Percentiles rank a stretch among this genome's conserved stretches.
These are phyloP conservation scores for Mythimna impura DNA, from an alignment of 2,888 invertebrate genomes.

Conservation along the genomic window DNA sequence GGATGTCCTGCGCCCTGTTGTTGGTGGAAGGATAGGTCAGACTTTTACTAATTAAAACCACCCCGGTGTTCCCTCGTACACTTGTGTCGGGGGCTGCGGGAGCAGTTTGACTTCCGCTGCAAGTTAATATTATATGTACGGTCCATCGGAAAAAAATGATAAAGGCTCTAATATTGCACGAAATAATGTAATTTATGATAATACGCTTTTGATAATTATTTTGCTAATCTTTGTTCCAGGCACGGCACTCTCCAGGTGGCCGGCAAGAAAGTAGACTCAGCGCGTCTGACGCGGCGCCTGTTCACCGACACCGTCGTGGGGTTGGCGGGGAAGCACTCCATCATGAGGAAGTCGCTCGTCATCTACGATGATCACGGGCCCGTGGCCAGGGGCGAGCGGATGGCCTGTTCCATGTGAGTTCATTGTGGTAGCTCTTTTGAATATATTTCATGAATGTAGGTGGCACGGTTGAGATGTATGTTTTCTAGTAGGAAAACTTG, in stretches of 20 bases:
- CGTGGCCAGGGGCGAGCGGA: conserved; percentile 95
- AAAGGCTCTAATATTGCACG: too few species aligned
- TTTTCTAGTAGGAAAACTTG: not conserved
- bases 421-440: not conserved
- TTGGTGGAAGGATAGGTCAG: too few species aligned
- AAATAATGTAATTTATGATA: too few species aligned
- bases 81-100: too few species aligned
- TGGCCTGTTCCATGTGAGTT: conserved; percentile 96
- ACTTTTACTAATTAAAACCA: too few species aligned
- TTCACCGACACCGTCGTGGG: conserved; percentile 95
- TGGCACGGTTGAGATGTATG: not conserved
- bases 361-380: conserved; percentile 97
- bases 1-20: too few species aligned
- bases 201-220: too few species aligned
- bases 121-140: too few species aligned
- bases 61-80: too few species aligned
- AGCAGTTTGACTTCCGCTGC: too few species aligned
- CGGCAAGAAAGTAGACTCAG: conserved; percentile 92
- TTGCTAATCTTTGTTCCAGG: conserved; percentile 74
- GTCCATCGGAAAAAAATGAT: too few species aligned
- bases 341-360: conserved; percentile 95
- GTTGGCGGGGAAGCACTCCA: conserved; percentile 93
- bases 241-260: conserved; percentile 94
- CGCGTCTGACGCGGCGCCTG: conserved; percentile 92
- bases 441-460: not conserved